phyloP scores from a whole-genome alignment of 2,888 invertebrate species.

The Thysanoteuthis rhombus region DNA sequence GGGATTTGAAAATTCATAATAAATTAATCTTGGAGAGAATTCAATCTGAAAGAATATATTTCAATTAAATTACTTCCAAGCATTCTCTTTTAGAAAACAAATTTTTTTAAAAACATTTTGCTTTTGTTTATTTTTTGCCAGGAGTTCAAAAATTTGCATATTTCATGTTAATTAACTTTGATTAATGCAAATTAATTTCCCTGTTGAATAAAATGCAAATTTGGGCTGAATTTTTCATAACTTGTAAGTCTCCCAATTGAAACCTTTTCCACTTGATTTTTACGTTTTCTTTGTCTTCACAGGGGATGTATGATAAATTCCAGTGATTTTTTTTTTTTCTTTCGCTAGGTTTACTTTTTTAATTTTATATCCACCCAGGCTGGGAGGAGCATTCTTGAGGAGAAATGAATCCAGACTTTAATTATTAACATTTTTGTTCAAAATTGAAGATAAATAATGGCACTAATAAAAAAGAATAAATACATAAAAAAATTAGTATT shows the following conservation, averaged over 20 bases:
- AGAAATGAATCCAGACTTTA: not conserved
- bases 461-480: too few relatives aligned
- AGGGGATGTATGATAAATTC: not conserved
- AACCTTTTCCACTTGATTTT: not conserved
- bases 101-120: not conserved
- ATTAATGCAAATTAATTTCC: constrained; percentile 12
- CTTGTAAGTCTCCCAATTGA: not conserved
- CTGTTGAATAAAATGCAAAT: constrained; percentile 12
- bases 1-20: not conserved
- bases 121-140: not conserved
- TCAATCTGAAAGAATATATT: constrained; percentile 12
- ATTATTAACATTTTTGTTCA: not conserved
- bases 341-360: not conserved
- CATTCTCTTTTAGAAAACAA: not conserved
- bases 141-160: not conserved
- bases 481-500: too few relatives aligned
- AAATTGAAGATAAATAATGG: not conserved
- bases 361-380: not conserved
- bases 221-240: not conserved
- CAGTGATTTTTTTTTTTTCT: not conserved
- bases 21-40: not conserved
- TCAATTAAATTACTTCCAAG: not conserved
- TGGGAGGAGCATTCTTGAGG: not conserved
- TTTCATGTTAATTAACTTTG: not conserved
- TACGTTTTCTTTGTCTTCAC: not conserved